Evolutionary conservation across 2,113 vertebrate genomes (phyloP).

Genomic region (Misgurnus mizolepis): DNA sequence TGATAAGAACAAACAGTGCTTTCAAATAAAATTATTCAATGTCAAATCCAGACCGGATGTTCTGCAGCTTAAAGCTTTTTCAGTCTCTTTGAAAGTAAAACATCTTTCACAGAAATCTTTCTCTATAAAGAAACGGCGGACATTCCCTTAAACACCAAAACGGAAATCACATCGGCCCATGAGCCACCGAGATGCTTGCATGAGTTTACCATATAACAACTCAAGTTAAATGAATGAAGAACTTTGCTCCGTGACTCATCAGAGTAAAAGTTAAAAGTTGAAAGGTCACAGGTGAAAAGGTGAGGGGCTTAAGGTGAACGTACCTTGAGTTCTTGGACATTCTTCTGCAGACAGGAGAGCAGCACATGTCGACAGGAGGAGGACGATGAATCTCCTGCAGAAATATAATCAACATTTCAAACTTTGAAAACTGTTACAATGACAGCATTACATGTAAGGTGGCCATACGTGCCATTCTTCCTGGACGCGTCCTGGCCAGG

Average conservation of each 20-base stretch:
- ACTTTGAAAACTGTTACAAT: too few species aligned
- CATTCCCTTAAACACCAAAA: background rate
- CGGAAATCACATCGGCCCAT: too few species aligned
- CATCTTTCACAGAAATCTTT: background rate
- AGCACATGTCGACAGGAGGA: slow-evolving; percentile 87
- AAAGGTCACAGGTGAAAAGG: slow-evolving; percentile 29
- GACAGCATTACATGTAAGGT: too few species aligned
- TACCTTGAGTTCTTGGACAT: slow-evolving; percentile 75
- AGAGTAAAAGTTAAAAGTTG: background rate
- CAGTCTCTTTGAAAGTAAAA: background rate
- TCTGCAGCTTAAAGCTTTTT: background rate
- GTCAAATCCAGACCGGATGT: background rate
- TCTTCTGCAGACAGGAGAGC: slow-evolving; percentile 78
- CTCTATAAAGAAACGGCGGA: background rate
- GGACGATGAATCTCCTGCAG: slow-evolving; percentile 85
- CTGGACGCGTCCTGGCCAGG: too few species aligned
- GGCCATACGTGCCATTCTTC: too few species aligned
- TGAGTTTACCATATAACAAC: background rate
- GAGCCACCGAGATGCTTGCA: too few species aligned
- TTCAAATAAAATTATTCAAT: background rate
- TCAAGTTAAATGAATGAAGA: background rate
- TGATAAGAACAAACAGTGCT: background rate
- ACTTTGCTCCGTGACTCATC: background rate
- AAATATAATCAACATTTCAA: background rate
- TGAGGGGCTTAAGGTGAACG: slow-evolving; percentile 21